phyloP scores from a whole-genome alignment of 2,113 vertebrate species.

The Crotalus tigris region DNA sequence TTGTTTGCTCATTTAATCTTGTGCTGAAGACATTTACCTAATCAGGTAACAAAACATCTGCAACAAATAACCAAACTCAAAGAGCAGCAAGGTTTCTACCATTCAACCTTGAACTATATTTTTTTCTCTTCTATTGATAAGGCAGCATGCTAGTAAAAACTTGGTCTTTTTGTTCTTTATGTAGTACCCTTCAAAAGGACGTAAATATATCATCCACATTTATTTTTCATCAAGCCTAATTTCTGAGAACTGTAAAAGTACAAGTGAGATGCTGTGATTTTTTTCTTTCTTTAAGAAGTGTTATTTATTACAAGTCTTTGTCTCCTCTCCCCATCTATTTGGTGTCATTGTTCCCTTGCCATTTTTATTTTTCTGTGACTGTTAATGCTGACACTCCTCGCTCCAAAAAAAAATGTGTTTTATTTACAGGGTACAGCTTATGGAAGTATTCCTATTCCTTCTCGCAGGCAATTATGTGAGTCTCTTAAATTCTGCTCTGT shows the following conservation, averaged over 20 bases:
- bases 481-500: slow-evolving; percentile 75
- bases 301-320: slow-evolving; percentile 41
- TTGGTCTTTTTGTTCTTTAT: slow-evolving; percentile 47
- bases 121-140: background rate
- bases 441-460: slow-evolving; percentile 79
- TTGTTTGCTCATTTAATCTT: background rate
- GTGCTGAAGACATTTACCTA: background rate
- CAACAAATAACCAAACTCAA: background rate
- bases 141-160: background rate
- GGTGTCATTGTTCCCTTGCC: slow-evolving; percentile 53
- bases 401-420: slow-evolving; percentile 78
- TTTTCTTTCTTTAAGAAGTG: slow-evolving; percentile 39
- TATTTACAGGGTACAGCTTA: slow-evolving; percentile 80
- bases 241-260: slow-evolving; percentile 53
- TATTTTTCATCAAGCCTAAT: slow-evolving; percentile 51
- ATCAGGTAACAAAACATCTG: background rate
- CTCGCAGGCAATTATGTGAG: slow-evolving; percentile 82
- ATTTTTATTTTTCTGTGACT: slow-evolving; percentile 61
- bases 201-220: slow-evolving; percentile 40
- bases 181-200: slow-evolving; percentile 28
- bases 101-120: background rate
- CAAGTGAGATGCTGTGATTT: slow-evolving; percentile 44
- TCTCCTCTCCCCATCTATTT: slow-evolving; percentile 32
- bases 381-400: slow-evolving; percentile 68
- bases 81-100: background rate